Percentiles rank a stretch among this genome's conserved stretches.
These are phyloP conservation scores for Parapsyche elsis DNA, from an alignment of 1,140 invertebrate species.

Conservation along the genomic window DNA sequence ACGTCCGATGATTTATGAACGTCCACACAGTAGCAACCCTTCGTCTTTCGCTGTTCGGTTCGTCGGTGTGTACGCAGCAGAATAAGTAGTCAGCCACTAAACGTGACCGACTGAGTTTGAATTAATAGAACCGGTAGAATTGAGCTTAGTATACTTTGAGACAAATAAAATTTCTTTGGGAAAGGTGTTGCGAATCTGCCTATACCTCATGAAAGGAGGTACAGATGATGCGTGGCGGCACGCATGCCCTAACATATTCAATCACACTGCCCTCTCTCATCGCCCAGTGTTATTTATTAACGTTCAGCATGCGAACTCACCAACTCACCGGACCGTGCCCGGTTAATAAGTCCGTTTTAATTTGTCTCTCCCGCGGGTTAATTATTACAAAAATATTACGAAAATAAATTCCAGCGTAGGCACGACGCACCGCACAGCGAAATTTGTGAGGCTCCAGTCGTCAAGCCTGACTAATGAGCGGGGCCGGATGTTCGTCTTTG, in stretches of 20 bases:
- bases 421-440: not conserved
- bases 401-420: not conserved
- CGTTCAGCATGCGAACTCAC: constrained; percentile 44
- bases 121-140: too few species aligned
- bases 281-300: constrained; percentile 51
- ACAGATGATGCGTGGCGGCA: constrained; percentile 34
- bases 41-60: too few species aligned
- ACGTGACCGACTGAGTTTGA: too few species aligned
- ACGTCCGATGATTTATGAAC: too few species aligned
- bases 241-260: constrained; percentile 51
- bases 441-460: not conserved
- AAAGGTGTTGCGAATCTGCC: constrained; percentile 5
- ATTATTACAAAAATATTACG: constrained; percentile 4
- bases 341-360: constrained; percentile 47
- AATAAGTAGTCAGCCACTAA: too few species aligned
- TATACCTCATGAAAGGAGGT: not conserved
- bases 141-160: too few species aligned
- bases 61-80: too few species aligned
- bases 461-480: not conserved
- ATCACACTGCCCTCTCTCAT: constrained; percentile 51
- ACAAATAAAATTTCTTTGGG: not conserved
- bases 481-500: constrained; percentile 29
- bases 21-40: too few species aligned
- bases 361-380: constrained; percentile 41
- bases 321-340: constrained; percentile 36